These are phyloP conservation scores for Homarus americanus DNA, from an alignment of 1,140 invertebrate genomes.

Conservation along the genomic window DNA sequence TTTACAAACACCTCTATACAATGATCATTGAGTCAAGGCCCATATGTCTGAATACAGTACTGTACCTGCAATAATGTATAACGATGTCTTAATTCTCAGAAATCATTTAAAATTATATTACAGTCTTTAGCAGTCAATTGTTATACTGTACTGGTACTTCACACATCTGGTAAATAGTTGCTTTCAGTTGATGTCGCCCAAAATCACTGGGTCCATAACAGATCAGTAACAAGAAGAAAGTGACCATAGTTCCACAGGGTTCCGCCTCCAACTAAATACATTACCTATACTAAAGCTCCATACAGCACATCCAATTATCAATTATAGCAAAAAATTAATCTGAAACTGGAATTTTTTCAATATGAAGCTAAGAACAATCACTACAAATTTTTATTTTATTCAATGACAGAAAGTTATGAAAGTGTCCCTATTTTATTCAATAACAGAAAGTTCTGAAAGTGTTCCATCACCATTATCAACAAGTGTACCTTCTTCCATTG, in stretches of 20 bases:
- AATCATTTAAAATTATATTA: no score
- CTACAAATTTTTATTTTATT: conserved; percentile 6
- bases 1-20: no score
- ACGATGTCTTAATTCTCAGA: no score
- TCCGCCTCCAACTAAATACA: not conserved
- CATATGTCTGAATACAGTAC: no score
- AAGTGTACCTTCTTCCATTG: conserved; percentile 66
- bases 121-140: no score
- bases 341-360: not conserved
- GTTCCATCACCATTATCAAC: conserved; percentile 65
- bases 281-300: not conserved
- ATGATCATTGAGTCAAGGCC: no score
- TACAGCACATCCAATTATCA: not conserved
- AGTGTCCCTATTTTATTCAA: conserved; percentile 59
- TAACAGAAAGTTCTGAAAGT: conserved; percentile 62
- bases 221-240: not conserved
- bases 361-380: not conserved
- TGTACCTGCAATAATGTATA: no score
- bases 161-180: no score
- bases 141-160: no score
- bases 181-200: no score
- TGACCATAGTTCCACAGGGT: not conserved
- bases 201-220: not conserved
- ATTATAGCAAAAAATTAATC: not conserved
- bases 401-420: conserved; percentile 63